These are phyloP conservation scores for Troilus luridus DNA, from an alignment of 2,888 invertebrate genomes.

Conservation along the genomic window DNA sequence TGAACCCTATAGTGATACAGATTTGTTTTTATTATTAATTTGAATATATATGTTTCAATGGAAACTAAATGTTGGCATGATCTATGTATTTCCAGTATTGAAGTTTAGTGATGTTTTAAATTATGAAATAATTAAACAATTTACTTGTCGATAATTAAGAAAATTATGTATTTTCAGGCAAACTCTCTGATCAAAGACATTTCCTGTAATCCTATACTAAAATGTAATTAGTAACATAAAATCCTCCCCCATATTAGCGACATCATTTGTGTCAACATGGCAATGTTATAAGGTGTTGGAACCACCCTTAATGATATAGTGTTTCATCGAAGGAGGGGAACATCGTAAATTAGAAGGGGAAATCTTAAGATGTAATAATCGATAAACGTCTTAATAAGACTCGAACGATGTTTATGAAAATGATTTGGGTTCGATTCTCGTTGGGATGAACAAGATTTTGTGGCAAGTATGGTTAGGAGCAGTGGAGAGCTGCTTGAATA, in stretches of 20 bases:
- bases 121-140: neutral
- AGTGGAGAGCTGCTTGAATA: no score
- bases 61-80: no score
- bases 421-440: neutral
- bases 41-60: no score
- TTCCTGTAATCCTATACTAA: neutral
- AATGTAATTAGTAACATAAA: constrained; percentile 15
- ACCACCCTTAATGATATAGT: neutral
- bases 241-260: neutral
- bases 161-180: neutral
- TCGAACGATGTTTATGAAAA: neutral
- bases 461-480: no score
- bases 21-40: no score
- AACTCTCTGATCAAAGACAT: neutral
- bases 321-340: constrained; percentile 1
- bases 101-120: no score
- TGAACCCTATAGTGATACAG: no score
- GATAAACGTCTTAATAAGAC: neutral
- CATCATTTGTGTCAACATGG: constrained; percentile 35
- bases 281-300: neutral
- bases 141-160: neutral
- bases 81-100: no score
- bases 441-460: no score
- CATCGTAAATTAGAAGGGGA: constrained; percentile 30
- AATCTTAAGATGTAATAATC: neutral